Evolutionary conservation across 2,797 vertebrate species (phyloP).

Genomic region (Rhabdomys pumilio): DNA sequence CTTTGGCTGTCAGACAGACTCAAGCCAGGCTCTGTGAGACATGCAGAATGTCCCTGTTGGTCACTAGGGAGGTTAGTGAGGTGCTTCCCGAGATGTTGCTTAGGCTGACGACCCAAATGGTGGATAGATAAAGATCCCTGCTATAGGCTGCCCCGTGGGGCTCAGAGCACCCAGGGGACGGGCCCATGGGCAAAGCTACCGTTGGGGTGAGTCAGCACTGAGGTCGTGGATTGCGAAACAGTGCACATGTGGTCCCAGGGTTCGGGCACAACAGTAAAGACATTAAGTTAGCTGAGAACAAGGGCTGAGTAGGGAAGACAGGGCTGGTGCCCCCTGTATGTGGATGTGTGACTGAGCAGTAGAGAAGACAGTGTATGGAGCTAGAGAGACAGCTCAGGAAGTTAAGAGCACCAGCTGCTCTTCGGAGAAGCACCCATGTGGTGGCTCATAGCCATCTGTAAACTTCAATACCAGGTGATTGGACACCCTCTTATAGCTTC

Average conservation of each 20-base stretch:
- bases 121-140: not conserved
- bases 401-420: not conserved
- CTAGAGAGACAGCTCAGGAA: not conserved
- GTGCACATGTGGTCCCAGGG: not conserved
- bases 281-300: not conserved
- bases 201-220: not conserved
- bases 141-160: not conserved
- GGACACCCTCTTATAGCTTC: not conserved
- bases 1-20: too few species aligned
- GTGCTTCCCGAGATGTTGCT: accelerated
- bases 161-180: not conserved
- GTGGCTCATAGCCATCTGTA: not conserved
- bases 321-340: too few species aligned
- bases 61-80: not conserved
- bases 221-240: not conserved
- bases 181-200: not conserved
- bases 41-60: not conserved
- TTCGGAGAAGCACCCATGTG: not conserved
- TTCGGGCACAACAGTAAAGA: not conserved
- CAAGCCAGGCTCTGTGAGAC: not conserved
- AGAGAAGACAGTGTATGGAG: not conserved
- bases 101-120: not conserved
- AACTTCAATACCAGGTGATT: not conserved
- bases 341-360: not conserved
- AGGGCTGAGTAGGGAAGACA: too few species aligned